phyloP scores from a whole-genome alignment of 2,113 vertebrate genomes.

The Osmerus mordax region DNA sequence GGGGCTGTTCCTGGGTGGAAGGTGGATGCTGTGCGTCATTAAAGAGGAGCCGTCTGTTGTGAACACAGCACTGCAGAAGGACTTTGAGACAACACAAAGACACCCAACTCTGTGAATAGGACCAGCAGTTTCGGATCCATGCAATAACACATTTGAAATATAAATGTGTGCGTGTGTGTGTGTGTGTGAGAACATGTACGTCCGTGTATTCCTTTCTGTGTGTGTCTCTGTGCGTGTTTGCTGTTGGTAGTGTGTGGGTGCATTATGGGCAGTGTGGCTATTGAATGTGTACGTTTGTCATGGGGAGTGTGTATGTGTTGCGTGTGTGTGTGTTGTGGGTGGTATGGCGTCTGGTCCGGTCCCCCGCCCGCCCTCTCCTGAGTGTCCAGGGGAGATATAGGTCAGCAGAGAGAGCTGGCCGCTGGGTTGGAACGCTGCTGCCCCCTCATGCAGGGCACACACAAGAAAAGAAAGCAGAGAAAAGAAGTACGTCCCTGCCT shows the following conservation, averaged over 20 bases:
- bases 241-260: background rate
- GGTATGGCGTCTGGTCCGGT: too few relatives aligned
- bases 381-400: slow-evolving; percentile 64
- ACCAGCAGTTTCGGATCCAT: too few relatives aligned
- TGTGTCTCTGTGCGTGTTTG: too few relatives aligned
- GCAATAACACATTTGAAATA: background rate
- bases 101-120: too few relatives aligned
- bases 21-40: too few relatives aligned
- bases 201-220: slow-evolving; percentile 18
- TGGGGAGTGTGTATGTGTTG: slow-evolving; percentile 19
- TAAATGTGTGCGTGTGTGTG: slow-evolving; percentile 26
- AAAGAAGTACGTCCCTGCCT: slow-evolving; percentile 40
- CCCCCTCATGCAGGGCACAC: slow-evolving; percentile 40
- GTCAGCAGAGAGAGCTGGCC: slow-evolving; percentile 64
- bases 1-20: too few relatives aligned
- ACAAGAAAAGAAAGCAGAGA: slow-evolving; percentile 43
- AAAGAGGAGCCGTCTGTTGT: too few relatives aligned
- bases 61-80: too few relatives aligned
- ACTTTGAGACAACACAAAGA: too few relatives aligned
- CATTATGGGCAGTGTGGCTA: too few relatives aligned
- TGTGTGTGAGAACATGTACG: background rate
- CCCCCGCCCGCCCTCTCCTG: too few relatives aligned
- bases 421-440: slow-evolving; percentile 64
- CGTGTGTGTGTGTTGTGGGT: background rate
- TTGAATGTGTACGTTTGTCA: slow-evolving; percentile 13